Evolutionary conservation across 1,140 invertebrate genomes (phyloP).

Genomic region (Helicoverpa zea): DNA sequence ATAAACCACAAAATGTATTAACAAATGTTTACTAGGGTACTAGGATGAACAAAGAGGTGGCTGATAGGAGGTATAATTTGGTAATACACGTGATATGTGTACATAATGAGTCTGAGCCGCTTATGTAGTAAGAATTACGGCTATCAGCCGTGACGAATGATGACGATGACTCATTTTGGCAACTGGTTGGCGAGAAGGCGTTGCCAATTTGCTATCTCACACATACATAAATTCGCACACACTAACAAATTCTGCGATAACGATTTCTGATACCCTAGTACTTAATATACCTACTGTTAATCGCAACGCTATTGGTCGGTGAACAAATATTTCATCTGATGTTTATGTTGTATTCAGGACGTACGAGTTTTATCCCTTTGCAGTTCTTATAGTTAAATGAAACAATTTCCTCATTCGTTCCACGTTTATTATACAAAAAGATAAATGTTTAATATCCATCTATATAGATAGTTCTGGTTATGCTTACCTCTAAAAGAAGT

Average conservation of each 20-base stretch:
- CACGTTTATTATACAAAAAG: background rate
- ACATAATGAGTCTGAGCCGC: conserved; percentile 19
- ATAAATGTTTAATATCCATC: no score
- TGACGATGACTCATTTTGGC: conserved; percentile 75
- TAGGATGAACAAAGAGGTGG: conserved; percentile 32
- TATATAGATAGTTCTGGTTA: no score
- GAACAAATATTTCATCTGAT: background rate
- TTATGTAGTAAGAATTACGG: conserved; percentile 36
- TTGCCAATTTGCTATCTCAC: conserved; percentile 69
- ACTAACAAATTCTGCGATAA: conserved; percentile 60
- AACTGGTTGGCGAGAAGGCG: conserved; percentile 74
- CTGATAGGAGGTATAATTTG: conserved; percentile 7
- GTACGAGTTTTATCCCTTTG: background rate
- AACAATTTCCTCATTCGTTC: no score
- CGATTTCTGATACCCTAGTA: conserved; percentile 69
- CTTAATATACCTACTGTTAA: conserved; percentile 58
- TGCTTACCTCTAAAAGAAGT: no score
- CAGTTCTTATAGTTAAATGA: background rate
- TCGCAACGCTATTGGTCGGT: conserved; percentile 15
- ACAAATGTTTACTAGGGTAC: conserved; percentile 56
- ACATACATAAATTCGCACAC: conserved; percentile 63
- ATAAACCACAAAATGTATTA: conserved; percentile 43
- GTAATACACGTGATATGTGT: conserved; percentile 13
- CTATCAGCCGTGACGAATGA: conserved; percentile 31
- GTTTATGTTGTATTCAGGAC: background rate